Evolutionary conservation across 1,140 invertebrate species (phyloP), one percentile per base, ranked within the genome.

Genomic region (Danaus plexippus): DNA sequence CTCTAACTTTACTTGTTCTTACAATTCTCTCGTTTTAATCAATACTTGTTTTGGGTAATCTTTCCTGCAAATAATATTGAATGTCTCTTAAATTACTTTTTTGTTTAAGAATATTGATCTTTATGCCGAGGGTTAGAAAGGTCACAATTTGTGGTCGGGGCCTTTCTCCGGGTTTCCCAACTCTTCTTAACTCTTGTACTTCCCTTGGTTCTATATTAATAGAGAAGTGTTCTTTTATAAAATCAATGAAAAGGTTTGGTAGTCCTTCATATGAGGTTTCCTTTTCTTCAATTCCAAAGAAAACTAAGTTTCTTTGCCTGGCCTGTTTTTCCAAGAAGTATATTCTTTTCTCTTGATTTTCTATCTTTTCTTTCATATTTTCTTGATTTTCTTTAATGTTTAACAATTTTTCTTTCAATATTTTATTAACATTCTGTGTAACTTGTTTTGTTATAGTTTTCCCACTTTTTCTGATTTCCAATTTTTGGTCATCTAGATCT

Each of bases 101-200:
- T 49, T 56, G 54, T 43, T 56, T 56, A 2, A 49, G 9, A 18
- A 56, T 56, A 10, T 49, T 49, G 6, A 57, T 51, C 45, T 57
- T 57, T 45, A 9, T 46, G 11, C 55, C 55, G n/a, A 55, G 13
- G 10, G 54, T 48, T 48, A 47, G n/a, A 13, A 56, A 56, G 8
- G 46, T 56, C 11, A 56, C 41, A 9, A 44, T 18, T 18, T 43
- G 11, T 43, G 54, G 54, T 1, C 54, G 54, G 13, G 10, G 3
- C n/a, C 12, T 57, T 32, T 45, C 54, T 9, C 8, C 15, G 44
- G 44, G 49, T 11, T 50, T 51, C n/a, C 54, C 47, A 15, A 57
- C 41, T 46, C 42, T 57, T 44, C 40, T 57, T 6, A 45, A n/a
- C 46, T 49, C 47, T 57, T 57, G 54, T 7, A 50, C 50, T 9